phyloP scores from a whole-genome alignment of 1,140 invertebrate species.

The Phymastichus coffea region DNA sequence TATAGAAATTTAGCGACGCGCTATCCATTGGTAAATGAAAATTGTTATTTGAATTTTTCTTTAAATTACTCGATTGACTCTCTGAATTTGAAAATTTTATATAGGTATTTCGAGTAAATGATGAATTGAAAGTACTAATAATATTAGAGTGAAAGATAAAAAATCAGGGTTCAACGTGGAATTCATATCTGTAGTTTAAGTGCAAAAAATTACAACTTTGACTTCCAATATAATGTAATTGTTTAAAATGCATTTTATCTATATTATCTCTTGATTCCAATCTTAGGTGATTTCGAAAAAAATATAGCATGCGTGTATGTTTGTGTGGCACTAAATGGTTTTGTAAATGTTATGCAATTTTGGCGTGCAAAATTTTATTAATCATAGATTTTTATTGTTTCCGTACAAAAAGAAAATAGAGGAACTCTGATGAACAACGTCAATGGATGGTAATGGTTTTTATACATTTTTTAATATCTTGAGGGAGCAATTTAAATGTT shows the following conservation, averaged over 20 bases:
- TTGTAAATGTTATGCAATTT: not conserved
- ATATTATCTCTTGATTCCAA: not conserved
- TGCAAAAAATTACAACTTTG: conserved; percentile 20
- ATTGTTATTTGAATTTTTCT: too few species aligned
- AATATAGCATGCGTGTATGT: not conserved
- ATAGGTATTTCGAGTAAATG: too few species aligned
- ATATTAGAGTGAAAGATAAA: not conserved
- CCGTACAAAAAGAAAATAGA: not conserved
- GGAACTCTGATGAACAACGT: not conserved
- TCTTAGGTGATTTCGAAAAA: conserved; percentile 3
- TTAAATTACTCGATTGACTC: too few species aligned
- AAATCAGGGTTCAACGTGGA: not conserved
- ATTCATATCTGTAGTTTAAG: conserved; percentile 13
- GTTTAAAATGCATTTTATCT: conserved; percentile 3
- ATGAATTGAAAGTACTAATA: not conserved
- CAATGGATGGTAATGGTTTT: conserved; percentile 9
- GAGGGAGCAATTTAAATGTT: too few species aligned
- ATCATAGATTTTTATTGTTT: not conserved
- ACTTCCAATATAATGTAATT: conserved; percentile 22
- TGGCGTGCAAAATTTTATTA: not conserved
- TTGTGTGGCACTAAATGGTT: not conserved
- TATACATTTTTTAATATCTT: not conserved
- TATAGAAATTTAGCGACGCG: too few species aligned
- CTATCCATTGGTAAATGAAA: too few species aligned
- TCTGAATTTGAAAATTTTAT: too few species aligned